Conservation (phyloP, 2,888 invertebrate genomes). For the Alsophila aescularia region DNA sequence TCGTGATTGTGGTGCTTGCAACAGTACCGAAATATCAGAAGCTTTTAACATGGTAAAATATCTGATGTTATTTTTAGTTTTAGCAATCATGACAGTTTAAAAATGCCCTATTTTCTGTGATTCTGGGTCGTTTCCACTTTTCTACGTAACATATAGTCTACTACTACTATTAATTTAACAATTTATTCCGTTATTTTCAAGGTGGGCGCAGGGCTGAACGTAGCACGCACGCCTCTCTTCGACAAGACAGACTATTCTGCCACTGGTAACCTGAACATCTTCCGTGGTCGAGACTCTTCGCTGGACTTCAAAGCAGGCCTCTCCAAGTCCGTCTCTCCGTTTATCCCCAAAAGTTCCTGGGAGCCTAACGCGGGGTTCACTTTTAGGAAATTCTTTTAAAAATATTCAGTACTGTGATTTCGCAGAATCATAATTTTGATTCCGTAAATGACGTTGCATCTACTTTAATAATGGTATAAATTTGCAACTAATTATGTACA, state of each 20-base stretch:
- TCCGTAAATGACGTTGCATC: background rate
- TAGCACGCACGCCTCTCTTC: constrained; percentile 48
- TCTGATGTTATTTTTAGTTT: too few relatives aligned
- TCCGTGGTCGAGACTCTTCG: constrained; percentile 41
- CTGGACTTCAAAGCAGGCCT: constrained; percentile 58
- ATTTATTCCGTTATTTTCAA: constrained; percentile 28
- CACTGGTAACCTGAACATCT: constrained; percentile 54
- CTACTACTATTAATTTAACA: background rate
- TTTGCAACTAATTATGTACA: too few relatives aligned
- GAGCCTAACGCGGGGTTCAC: constrained; percentile 46
- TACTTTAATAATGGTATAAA: background rate
- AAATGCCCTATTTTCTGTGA: too few relatives aligned
- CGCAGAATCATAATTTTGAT: background rate
- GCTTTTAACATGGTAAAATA: too few relatives aligned
- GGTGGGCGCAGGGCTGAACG: constrained; percentile 49
- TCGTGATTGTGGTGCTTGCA: too few relatives aligned
- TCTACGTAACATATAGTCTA: too few relatives aligned
- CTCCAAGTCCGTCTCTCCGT: constrained; percentile 51
- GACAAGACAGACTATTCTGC: constrained; percentile 55
- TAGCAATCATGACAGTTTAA: too few relatives aligned
- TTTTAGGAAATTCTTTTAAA: constrained; percentile 47
- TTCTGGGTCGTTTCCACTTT: too few relatives aligned
- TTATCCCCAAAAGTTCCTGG: constrained; percentile 47
- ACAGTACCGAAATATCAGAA: too few relatives aligned
- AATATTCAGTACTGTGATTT: background rate